A percentile compares a stretch with the other conserved stretches of the same genome.
Conservation (phyloP, 2,888 invertebrate genomes). For the Tachina lurida region DNA sequence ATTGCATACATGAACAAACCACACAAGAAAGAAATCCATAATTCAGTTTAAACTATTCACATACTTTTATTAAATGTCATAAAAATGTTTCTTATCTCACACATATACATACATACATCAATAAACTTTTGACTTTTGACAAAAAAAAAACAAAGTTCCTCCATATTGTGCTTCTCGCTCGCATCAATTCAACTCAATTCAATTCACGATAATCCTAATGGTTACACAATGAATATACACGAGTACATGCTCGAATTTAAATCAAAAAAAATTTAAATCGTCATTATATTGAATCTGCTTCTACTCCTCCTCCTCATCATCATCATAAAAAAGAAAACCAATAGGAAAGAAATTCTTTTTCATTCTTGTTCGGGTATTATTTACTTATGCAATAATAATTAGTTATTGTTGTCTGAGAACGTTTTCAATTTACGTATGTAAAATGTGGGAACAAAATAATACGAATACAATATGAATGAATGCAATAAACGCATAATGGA, state of each 20-base stretch:
- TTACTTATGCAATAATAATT: conserved; percentile 53
- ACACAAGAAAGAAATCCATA: neutral
- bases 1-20: neutral
- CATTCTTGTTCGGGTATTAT: conserved; percentile 16
- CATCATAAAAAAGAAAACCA: conserved; percentile 19
- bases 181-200: conserved; percentile 15
- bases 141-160: too few relatives aligned
- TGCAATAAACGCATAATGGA: conserved; percentile 11
- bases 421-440: conserved; percentile 13
- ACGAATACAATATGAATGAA: conserved; percentile 39
- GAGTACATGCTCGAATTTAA: conserved; percentile 15
- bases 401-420: conserved; percentile 56
- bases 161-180: neutral
- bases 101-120: neutral
- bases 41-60: conserved; percentile 18
- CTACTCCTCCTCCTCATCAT: neutral
- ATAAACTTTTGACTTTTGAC: conserved; percentile 25
- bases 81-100: conserved; percentile 27
- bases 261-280: conserved; percentile 4
- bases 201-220: conserved; percentile 49
- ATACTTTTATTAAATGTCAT: conserved; percentile 22
- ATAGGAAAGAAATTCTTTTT: conserved; percentile 31
- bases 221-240: conserved; percentile 39
- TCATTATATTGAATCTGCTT: neutral
- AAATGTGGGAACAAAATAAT: conserved; percentile 52